phyloP scores from a whole-genome alignment of 2,888 invertebrate species.

The Agrotis puta region DNA sequence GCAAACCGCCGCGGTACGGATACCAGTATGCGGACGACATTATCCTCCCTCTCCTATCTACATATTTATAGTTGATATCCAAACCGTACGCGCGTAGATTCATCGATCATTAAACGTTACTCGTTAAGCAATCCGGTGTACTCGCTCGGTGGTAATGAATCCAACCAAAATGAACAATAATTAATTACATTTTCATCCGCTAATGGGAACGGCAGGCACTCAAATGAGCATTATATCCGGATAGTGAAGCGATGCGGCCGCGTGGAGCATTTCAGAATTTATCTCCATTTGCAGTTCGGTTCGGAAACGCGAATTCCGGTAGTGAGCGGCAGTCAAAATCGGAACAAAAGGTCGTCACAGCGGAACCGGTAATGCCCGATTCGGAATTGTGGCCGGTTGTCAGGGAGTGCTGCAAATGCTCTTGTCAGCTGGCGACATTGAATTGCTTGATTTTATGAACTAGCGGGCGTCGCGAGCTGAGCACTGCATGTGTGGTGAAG shows the following conservation, averaged over 20 bases:
- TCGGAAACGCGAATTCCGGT: constrained; percentile 80
- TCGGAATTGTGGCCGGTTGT: constrained; percentile 78
- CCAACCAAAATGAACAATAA: constrained; percentile 77
- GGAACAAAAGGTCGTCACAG: constrained; percentile 83
- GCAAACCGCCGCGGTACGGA: constrained; percentile 21
- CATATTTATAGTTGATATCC: constrained; percentile 39
- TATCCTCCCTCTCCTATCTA: constrained; percentile 23
- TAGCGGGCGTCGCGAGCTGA: constrained; percentile 11
- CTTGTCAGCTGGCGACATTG: constrained; percentile 73
- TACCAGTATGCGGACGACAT: constrained; percentile 35
- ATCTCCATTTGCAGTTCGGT: constrained; percentile 82
- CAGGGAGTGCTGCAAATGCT: constrained; percentile 72
- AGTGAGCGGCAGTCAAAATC: constrained; percentile 69
- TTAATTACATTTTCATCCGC: constrained; percentile 80
- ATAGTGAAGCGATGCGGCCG: constrained; percentile 69
- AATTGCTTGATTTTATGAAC: constrained; percentile 69
- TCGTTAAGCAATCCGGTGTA: constrained; percentile 70
- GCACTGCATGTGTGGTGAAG: constrained; percentile 9
- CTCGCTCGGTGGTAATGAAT: constrained; percentile 75
- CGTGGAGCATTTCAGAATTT: constrained; percentile 75
- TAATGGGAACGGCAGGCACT: constrained; percentile 74
- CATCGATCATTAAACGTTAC: constrained; percentile 66
- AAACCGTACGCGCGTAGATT: constrained; percentile 48
- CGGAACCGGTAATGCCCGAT: constrained; percentile 82
- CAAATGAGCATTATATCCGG: constrained; percentile 79